phyloP scores from a whole-genome alignment of 2,888 invertebrate species.

The Melangyna quadrimaculata region DNA sequence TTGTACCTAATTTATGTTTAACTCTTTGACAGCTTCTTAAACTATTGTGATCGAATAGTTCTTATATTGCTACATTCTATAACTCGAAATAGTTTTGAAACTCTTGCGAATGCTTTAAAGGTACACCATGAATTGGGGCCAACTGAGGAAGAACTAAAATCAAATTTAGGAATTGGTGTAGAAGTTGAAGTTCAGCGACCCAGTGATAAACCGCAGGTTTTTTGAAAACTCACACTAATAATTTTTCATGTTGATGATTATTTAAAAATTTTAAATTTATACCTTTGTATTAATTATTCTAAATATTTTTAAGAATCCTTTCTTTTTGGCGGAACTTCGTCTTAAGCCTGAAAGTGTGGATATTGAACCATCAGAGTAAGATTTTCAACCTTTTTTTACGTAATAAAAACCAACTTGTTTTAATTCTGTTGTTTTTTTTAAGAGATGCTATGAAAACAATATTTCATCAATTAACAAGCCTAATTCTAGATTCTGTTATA shows the following conservation, averaged over 20 bases:
- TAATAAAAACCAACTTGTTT: background rate
- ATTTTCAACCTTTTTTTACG: slow-evolving; percentile 57
- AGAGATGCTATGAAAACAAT: slow-evolving; percentile 76
- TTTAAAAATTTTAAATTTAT: no score
- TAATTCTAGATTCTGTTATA: slow-evolving; percentile 84
- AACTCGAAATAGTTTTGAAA: slow-evolving; percentile 84
- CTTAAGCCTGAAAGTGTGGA: slow-evolving; percentile 83
- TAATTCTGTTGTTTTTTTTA: background rate
- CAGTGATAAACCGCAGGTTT: slow-evolving; percentile 80
- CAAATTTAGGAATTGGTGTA: slow-evolving; percentile 81
- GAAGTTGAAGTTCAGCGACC: slow-evolving; percentile 82
- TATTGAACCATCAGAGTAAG: slow-evolving; percentile 80
- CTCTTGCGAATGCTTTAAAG: slow-evolving; percentile 83
- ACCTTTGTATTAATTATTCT: no score
- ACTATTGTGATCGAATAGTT: slow-evolving; percentile 87
- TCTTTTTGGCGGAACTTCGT: slow-evolving; percentile 84
- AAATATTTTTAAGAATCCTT: slow-evolving; percentile 76
- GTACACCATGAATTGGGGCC: slow-evolving; percentile 83
- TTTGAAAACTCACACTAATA: no score
- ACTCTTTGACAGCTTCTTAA: slow-evolving; percentile 84
- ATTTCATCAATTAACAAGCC: slow-evolving; percentile 75
- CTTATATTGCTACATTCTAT: slow-evolving; percentile 86
- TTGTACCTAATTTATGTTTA: background rate
- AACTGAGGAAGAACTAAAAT: slow-evolving; percentile 80
- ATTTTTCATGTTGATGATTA: no score